Percentiles rank a stretch among this genome's conserved stretches.
Evolutionary conservation across 92 coral and sea anemone genomes (phyloP).

Genomic region (Parazoanthus darwini): DNA sequence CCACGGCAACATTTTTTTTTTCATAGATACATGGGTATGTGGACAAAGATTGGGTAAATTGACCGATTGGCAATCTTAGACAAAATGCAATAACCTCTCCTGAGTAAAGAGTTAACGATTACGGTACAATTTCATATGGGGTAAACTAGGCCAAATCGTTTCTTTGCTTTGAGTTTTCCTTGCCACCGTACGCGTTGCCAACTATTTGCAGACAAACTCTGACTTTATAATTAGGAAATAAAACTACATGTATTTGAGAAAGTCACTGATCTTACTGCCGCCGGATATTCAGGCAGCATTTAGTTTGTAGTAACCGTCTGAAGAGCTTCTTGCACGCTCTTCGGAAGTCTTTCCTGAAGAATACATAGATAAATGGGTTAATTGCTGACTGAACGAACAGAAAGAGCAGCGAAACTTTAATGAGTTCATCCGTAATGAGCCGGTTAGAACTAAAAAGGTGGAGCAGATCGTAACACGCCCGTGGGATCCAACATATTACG

Average conservation of each 20-base stretch:
- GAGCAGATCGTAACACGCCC: constrained; percentile 10
- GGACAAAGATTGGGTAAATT: background rate
- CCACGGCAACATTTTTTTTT: no score
- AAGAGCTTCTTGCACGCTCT: constrained; percentile 12
- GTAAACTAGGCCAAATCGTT: background rate
- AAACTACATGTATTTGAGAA: background rate
- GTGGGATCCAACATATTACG: constrained; percentile 11
- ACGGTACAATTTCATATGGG: no score
- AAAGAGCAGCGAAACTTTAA: constrained; percentile 9
- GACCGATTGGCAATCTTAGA: no score
- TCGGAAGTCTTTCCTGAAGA: constrained; percentile 26
- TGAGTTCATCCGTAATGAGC: constrained; percentile 14
- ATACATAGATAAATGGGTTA: constrained; percentile 26
- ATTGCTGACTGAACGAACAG: constrained; percentile 23
- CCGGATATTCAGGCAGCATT: background rate
- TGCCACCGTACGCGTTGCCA: no score
- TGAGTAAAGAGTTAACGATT: no score
- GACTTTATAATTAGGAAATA: no score
- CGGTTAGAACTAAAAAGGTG: background rate
- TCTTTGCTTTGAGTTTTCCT: no score
- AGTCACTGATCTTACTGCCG: background rate
- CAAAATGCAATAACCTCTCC: no score
- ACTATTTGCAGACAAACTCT: no score
- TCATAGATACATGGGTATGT: background rate
- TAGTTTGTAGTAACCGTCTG: background rate